Percentiles rank a stretch among this genome's conserved stretches.
Evolutionary conservation across 2,797 vertebrate species (phyloP).

Genomic region (Lemur catta): DNA sequence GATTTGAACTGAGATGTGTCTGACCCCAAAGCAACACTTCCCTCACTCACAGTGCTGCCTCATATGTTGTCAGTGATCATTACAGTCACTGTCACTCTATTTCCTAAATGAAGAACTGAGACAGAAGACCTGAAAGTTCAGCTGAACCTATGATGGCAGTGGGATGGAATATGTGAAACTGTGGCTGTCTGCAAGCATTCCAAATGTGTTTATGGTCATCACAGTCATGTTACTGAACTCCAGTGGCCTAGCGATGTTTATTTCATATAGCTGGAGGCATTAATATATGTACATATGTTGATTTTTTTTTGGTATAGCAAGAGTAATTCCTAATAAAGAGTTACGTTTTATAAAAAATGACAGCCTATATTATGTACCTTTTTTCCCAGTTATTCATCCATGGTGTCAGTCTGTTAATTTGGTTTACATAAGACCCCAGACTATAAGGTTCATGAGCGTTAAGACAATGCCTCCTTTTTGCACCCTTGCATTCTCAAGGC

Average conservation of each 20-base stretch:
- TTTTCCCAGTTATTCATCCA: neutral
- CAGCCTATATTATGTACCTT: neutral
- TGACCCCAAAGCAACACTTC: neutral
- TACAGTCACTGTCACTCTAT: neutral
- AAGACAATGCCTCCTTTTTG: neutral
- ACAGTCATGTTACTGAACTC: neutral
- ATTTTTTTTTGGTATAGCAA: neutral
- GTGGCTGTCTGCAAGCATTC: neutral
- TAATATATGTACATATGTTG: neutral
- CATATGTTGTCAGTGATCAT: neutral
- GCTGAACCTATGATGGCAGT: neutral
- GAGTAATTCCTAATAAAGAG: conserved; percentile 18
- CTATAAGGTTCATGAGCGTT: neutral
- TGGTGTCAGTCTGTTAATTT: neutral
- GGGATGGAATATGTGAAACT: neutral
- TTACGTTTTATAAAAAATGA: neutral
- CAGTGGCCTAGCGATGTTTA: neutral
- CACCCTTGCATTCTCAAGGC: neutral
- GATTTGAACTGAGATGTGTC: neutral
- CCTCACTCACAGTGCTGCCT: neutral
- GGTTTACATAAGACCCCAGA: neutral
- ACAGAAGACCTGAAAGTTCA: neutral
- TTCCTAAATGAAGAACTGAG: neutral
- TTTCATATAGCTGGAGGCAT: neutral
- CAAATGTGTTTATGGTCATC: neutral